Evolutionary conservation across 2,888 invertebrate species (phyloP), one percentile per base, ranked within the genome.

Genomic region (Thereva unica): DNA sequence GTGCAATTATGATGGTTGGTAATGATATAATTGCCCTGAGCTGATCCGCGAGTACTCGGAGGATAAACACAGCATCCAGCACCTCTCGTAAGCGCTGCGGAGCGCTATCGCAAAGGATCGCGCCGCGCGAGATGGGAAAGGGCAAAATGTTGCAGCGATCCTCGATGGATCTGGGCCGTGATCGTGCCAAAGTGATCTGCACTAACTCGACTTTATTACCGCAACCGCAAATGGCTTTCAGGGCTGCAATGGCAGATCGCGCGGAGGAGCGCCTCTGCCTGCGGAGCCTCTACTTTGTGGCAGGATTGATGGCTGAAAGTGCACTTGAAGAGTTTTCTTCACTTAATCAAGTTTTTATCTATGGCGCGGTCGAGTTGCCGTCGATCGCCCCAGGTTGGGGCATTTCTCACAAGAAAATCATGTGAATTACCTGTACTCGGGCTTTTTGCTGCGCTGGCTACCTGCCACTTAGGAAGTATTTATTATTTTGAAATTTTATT

Each of bases 271-370:
- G 47, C 47, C 59, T 37, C 23, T 40, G 47, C 37, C 40, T 23
- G 41, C 38, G 4, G 6, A n/a, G 12, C 4, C 49, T 49, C 23
- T 23, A 23, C 23, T 23, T 23, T 23, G 23, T 23, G 23, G 23
- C 23, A 50, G 61, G 61, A 61, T 61, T 61, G 61, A 61, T 50
- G 50, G 61, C 50, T n/a, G 23, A 61, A 61, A 61, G 50, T 50
- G 61, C 61, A 61, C 61, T 61, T 37, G n/a, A 50, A 38, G 50
- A 61, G 49, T 50, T 49, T 50, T 49, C 49, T 41, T 38, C 61
- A 61, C 61, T 61, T 61, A 61, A 61, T 61, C 61, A 61, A 61
- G 61, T 61, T 61, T 61, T 61, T 61, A 61, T 61, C 61, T 61
- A 61, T 23, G 50, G 38, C 47, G 40, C 50, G 5, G 10, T 8